Base-by-base conservation (phyloP, 2,113 vertebrate genomes). In the Rostratula benghalensis region DNA sequence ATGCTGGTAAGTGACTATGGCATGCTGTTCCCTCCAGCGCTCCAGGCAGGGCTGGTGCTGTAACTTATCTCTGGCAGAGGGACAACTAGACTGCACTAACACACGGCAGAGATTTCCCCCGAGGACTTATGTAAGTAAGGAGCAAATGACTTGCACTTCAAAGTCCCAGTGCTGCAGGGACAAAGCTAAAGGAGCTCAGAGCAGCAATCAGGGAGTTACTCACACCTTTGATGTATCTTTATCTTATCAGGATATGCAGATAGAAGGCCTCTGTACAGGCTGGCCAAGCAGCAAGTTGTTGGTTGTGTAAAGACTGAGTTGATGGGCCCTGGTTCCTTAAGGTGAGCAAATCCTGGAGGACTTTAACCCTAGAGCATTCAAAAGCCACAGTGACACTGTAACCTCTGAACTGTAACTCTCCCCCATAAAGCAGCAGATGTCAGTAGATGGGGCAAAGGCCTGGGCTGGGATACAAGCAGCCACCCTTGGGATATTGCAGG, bases 151-250 rank as follows among this genome's bases (percentile, higher is more conserved):
- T 81, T 10, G 51, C 33, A 84, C 93, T 96, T 95, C 74, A 95
- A 94, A 95, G 94, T 30, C 77, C 46, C 43, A 48, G 1, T 10
- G 56, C 80, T 75, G 74, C 79, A 68, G 77, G 73, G 48, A 78
- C 89, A 94, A 87, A 89, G 76, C 46, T 77, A 33, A 95, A 94
- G 77, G 69, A 91, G 69, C 87, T 74, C 33, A 19, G 73, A 95
- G 60, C 84, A 80, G 80, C 64, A 67, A 10, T 3, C 5, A 1
- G 9, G 70, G 84, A 90, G 53, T 67, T 76, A 64, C 50, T 74
- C 21, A 45, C 27, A 22, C 46, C 53, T 97, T 87, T 96, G 91
- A 96, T 89, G 51, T 89, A 11, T 10, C 46, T 69, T 95, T 95
- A 93, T 94, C 93, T 95, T 92, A 95, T 82, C 95, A 57, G 65